Evolutionary conservation across 1,140 invertebrate species (phyloP).

Genomic region (Calephelis virginiensis): DNA sequence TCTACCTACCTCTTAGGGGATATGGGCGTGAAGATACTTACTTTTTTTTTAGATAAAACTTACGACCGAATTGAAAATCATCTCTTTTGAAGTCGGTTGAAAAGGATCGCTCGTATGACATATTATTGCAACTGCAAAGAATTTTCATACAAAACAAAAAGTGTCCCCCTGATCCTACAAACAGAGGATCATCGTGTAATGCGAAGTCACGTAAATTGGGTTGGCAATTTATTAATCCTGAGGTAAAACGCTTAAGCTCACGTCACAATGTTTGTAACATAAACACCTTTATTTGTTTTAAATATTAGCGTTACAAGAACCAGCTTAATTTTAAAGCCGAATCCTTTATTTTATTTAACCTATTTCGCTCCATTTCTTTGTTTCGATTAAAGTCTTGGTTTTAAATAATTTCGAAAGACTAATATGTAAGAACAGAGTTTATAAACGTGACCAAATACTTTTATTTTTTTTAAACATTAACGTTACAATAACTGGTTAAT

Average conservation of each 20-base stretch:
- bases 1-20: too few species aligned
- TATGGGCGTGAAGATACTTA: too few species aligned
- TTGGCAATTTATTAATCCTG: conserved; percentile 65
- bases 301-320: conserved; percentile 45
- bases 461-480: conserved; percentile 63
- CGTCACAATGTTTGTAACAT: conserved; percentile 58
- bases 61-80: too few species aligned
- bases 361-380: background rate
- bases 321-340: conserved; percentile 13
- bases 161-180: conserved; percentile 57
- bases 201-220: conserved; percentile 70
- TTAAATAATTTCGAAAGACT: too few species aligned
- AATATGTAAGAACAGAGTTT: too few species aligned
- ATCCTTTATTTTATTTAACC: background rate
- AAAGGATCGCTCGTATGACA: background rate
- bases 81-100: too few species aligned
- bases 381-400: too few species aligned
- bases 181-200: conserved; percentile 62
- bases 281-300: conserved; percentile 65
- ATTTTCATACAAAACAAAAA: conserved; percentile 39
- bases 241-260: conserved; percentile 68
- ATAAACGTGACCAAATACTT: conserved; percentile 46
- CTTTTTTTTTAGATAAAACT: too few species aligned
- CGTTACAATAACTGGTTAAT: conserved; percentile 28
- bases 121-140: conserved; percentile 18